Percentiles rank a stretch among this genome's conserved stretches.
phyloP scores from a whole-genome alignment of 1,140 invertebrate genomes.

The Meloidogyne exigua region DNA sequence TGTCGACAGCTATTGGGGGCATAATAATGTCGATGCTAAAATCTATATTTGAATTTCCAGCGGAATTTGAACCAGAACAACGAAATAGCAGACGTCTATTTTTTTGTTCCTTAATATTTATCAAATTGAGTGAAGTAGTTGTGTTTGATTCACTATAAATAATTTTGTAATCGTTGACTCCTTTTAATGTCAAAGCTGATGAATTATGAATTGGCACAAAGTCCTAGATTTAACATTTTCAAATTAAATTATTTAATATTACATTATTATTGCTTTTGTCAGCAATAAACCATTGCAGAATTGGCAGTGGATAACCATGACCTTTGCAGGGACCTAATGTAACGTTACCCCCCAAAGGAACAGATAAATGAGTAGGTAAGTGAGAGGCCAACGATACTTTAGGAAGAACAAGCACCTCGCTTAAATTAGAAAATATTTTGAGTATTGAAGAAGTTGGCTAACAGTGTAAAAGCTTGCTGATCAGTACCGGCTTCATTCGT shows the following conservation, averaged over 20 bases:
- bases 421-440: slow-evolving; percentile 31
- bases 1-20: not conserved
- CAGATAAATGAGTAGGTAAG: slow-evolving; percentile 39
- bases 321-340: slow-evolving; percentile 44
- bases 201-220: slow-evolving; percentile 21
- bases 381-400: slow-evolving; percentile 35
- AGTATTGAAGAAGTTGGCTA: slow-evolving; percentile 42
- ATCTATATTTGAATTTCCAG: slow-evolving; percentile 46
- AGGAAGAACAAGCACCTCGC: slow-evolving; percentile 37
- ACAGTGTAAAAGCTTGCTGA: slow-evolving; percentile 60
- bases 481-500: slow-evolving; percentile 60
- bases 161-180: not conserved
- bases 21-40: slow-evolving; percentile 42
- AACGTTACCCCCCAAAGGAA: slow-evolving; percentile 47
- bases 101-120: slow-evolving; percentile 21
- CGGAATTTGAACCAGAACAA: slow-evolving; percentile 51
- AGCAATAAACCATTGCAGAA: slow-evolving; percentile 54
- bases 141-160: not conserved
- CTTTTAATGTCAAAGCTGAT: not conserved
- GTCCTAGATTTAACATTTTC: not conserved
- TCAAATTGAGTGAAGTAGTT: not conserved
- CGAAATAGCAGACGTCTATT: slow-evolving; percentile 32
- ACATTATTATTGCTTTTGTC: not conserved
- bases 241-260: not conserved
- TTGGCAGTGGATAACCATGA: slow-evolving; percentile 53